Percentiles rank a stretch among this genome's conserved stretches.
Evolutionary conservation across 2,888 invertebrate genomes (phyloP).

Genomic region (Eilema depressum): DNA sequence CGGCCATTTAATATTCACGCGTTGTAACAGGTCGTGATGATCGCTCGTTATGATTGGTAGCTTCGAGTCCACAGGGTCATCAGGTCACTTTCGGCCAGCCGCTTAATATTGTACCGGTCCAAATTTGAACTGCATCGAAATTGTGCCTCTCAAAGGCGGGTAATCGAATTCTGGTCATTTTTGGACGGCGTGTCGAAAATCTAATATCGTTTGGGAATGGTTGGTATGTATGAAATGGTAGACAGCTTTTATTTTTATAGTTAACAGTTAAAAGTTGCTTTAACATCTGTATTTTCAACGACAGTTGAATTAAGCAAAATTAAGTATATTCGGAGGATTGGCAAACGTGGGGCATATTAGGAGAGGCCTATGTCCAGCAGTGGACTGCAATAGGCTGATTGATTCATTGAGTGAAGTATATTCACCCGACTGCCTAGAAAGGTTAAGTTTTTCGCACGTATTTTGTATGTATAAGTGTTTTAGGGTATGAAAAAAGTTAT

Average conservation of each 20-base stretch:
- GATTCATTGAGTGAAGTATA: too few relatives aligned
- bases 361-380: too few relatives aligned
- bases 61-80: constrained; percentile 40
- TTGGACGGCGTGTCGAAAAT: constrained; percentile 23
- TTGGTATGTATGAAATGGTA: not conserved
- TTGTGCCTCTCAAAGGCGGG: constrained; percentile 43
- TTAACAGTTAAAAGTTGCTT: not conserved
- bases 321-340: too few relatives aligned
- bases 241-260: not conserved
- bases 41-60: constrained; percentile 36
- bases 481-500: too few relatives aligned
- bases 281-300: too few relatives aligned
- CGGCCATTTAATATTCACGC: constrained; percentile 39
- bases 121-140: constrained; percentile 40
- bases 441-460: too few relatives aligned
- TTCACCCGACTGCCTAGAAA: too few relatives aligned
- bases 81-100: constrained; percentile 19
- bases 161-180: constrained; percentile 43
- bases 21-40: constrained; percentile 15
- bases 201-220: not conserved
- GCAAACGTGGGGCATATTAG: too few relatives aligned
- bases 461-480: too few relatives aligned
- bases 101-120: constrained; percentile 42
- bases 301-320: too few relatives aligned
- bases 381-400: too few relatives aligned